Conservation (phyloP, 2,888 invertebrate species). For the Penaeus monodon region DNA sequence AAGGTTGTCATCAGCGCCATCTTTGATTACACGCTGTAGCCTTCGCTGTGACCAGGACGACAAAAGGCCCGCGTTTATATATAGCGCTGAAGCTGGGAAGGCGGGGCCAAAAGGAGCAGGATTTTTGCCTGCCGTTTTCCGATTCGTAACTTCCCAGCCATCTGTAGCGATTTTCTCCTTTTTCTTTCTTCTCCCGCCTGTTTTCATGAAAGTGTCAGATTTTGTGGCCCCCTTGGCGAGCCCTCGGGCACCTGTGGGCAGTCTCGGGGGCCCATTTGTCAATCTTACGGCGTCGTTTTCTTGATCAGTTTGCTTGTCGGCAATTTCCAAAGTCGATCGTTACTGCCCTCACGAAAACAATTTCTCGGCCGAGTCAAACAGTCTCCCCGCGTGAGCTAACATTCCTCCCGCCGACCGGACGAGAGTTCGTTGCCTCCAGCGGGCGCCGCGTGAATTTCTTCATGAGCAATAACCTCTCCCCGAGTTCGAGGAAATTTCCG, state of each 20-base stretch:
- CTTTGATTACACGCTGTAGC: too few species aligned
- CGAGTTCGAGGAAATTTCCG: too few species aligned
- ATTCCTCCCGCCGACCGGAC: neutral
- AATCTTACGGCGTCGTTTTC: slow-evolving; percentile 53
- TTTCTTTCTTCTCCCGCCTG: neutral
- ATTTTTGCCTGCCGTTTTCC: too few species aligned
- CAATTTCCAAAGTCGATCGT: slow-evolving; percentile 57
- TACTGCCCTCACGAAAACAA: slow-evolving; percentile 44
- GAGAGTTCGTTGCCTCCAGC: neutral
- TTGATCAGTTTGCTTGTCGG: slow-evolving; percentile 57
- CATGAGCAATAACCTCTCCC: too few species aligned
- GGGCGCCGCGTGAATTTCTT: too few species aligned
- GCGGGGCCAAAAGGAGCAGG: too few species aligned
- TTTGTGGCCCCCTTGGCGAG: slow-evolving; percentile 30
- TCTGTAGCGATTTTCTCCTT: neutral
- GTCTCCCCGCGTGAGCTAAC: slow-evolving; percentile 11
- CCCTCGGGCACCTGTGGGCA: slow-evolving; percentile 17
- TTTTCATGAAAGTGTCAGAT: slow-evolving; percentile 28
- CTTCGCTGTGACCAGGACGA: too few species aligned
- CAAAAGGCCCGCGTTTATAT: too few species aligned
- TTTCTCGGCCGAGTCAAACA: slow-evolving; percentile 39
- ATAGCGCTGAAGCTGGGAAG: too few species aligned
- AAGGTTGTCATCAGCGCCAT: too few species aligned
- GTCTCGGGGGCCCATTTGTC: slow-evolving; percentile 43
- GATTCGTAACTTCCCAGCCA: too few species aligned